Evolutionary conservation across 37 sponge, comb jelly and placozoan genomes (phyloP), one percentile per base, ranked within the genome.

Genomic region (Agelas oroides): DNA sequence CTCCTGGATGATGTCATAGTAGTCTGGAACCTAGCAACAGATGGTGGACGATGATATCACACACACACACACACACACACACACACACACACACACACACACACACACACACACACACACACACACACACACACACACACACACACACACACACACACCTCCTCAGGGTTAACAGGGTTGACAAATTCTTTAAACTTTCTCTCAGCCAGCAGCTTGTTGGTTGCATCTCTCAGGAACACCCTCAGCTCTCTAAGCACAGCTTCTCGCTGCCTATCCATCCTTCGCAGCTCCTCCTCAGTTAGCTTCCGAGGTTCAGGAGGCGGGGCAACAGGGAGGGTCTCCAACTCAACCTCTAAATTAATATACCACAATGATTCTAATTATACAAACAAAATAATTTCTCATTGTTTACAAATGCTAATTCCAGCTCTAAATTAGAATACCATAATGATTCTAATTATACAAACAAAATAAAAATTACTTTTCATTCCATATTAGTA

Each of bases 111-210:
- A n/a, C n/a, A n/a, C n/a, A n/a, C n/a, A n/a, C n/a, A n/a, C n/a
- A n/a, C n/a, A n/a, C n/a, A n/a, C n/a, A n/a, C n/a, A n/a, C n/a
- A n/a, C n/a, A n/a, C n/a, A n/a, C n/a, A n/a, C n/a, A 78, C 40
- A n/a, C n/a, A n/a, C n/a, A n/a, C n/a, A n/a, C n/a, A n/a, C n/a
- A n/a, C n/a, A 46, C 46, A 46, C 39, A 95, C 96, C 92, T 95
- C 96, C 17, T 97, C 96, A 21, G 83, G 70, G 66, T 95, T 76
- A 19, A 97, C 98, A 59, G 98, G 96, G 73, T 95, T 95, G 25
- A 73, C 84, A 82, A 97, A 97, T 61, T 90, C 93, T 67, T 93
- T 94, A 75, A 97, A 97, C 85, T 95, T 97, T 62, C 98, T 94
- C 73, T 97, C 98, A 31, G 95, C 92, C 68, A 97, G 68, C 14